Evolutionary conservation across 2,797 vertebrate species (phyloP), one percentile per base, ranked within the genome.

Genomic region (Hoplostethus mediterraneus): DNA sequence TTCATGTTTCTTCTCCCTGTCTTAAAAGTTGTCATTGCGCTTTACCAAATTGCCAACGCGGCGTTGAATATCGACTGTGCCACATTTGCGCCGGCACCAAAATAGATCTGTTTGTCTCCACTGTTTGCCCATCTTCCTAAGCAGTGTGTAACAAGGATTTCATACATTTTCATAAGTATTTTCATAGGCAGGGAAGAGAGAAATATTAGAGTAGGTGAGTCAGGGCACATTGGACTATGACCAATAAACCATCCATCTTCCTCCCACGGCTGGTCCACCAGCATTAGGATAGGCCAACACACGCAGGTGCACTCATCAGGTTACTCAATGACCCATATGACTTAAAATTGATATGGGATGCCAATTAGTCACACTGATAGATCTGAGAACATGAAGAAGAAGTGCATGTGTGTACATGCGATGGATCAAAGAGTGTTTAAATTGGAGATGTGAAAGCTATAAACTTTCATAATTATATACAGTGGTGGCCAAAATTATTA

Each of bases 211-310:
- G 16, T 51, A 58, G 2, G 16, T 28, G 33, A 36, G 17, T 77
- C 63, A 77, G 40, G 14, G 61, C 51, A 69, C 51, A 8, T 38
- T 77, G 14, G 25, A 75, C 47, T 31, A 28, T 40, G 44, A 75
- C 47, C 48, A 70, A 85, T 75, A 67, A 65, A 51, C 83, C 58
- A 67, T 45, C 17, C 67, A n/a, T 12, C 30, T 64, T 63, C 36
- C 49, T 70, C 38, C 53, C 33, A 21, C 62, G 14, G 38, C 38
- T 30, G 5, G 25, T 17, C 28, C 30, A 9, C 25, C 11, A 51
- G 66, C 25, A 55, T 54, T 49, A 52, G 17, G 74, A 1, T n/a
- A 33, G 6, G 9, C 28, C 21, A 38, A 80, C 47, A 59, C 21
- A 28, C 1, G 31, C 47, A 77, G 36, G 68, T 79, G 70, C 25